These are phyloP conservation scores for Clarias magur DNA, from an alignment of 2,113 vertebrate species.

Conservation along the genomic window DNA sequence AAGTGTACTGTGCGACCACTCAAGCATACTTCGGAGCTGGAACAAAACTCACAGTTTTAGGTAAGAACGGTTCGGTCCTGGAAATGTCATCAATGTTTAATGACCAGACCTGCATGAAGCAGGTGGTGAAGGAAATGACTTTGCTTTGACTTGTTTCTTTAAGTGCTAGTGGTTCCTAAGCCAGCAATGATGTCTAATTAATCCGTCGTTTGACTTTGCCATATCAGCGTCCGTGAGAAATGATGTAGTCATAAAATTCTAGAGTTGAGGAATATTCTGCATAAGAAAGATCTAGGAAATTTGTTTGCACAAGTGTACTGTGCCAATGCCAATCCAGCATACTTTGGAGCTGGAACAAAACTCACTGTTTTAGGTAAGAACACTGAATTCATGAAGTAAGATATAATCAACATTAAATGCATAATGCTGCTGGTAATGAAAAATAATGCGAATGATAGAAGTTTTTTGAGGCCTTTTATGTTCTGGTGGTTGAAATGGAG, in stretches of 20 bases:
- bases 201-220: not conserved
- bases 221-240: not conserved
- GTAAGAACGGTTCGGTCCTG: constrained; percentile 34
- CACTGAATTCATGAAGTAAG: not conserved
- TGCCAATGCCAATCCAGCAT: constrained; percentile 32
- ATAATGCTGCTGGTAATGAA: too few relatives aligned
- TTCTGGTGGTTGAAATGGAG: not conserved
- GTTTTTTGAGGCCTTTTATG: not conserved
- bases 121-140: too few relatives aligned
- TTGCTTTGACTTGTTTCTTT: not conserved
- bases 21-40: constrained; percentile 52
- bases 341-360: constrained; percentile 71
- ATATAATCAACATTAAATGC: not conserved
- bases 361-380: constrained; percentile 66
- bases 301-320: not conserved
- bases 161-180: not conserved
- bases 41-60: constrained; percentile 57
- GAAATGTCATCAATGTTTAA: not conserved
- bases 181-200: not conserved
- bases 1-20: constrained; percentile 49
- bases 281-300: constrained; percentile 1
- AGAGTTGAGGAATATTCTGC: too few relatives aligned
- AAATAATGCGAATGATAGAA: not conserved
- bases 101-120: not conserved
- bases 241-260: not conserved